Evolutionary conservation across 2,888 invertebrate genomes (phyloP).

Genomic region (Eulithis prunata): DNA sequence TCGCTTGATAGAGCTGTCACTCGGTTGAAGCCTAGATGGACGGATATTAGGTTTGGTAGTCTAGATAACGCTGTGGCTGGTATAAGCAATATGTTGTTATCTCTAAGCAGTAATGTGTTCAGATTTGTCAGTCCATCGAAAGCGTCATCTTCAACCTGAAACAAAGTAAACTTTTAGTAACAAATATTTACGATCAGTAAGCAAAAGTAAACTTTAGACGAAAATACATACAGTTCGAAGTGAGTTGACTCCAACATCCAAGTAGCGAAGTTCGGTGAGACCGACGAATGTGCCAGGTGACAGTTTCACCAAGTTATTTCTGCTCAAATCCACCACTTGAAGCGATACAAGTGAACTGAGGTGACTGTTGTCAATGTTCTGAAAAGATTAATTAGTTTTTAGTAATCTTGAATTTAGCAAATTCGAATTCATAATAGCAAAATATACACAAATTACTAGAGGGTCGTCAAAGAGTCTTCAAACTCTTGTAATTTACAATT

Average conservation of each 20-base stretch:
- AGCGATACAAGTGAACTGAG: constrained; percentile 87
- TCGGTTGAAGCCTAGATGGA: constrained; percentile 93
- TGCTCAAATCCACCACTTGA: constrained; percentile 91
- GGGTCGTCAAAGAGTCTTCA: constrained; percentile 3
- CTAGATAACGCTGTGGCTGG: constrained; percentile 93
- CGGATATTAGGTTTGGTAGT: constrained; percentile 88
- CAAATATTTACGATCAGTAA: neutral
- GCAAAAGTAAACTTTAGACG: neutral
- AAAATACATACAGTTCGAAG: constrained; percentile 89
- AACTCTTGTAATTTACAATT: constrained; percentile 17
- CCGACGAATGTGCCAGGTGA: constrained; percentile 92
- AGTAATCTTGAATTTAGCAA: neutral
- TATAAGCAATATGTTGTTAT: constrained; percentile 94
- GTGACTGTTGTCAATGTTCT: constrained; percentile 91
- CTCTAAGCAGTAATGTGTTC: constrained; percentile 90
- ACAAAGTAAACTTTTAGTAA: constrained; percentile 28
- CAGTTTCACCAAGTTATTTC: constrained; percentile 92
- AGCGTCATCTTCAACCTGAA: constrained; percentile 93
- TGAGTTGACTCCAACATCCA: constrained; percentile 94
- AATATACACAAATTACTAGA: constrained; percentile 4
- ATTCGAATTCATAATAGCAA: neutral
- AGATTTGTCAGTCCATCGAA: constrained; percentile 92
- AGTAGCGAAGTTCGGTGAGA: constrained; percentile 87
- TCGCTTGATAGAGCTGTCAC: constrained; percentile 93
- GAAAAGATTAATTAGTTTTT: constrained; percentile 45